Evolutionary conservation across 2,797 vertebrate species (phyloP).

Genomic region (Neostethus bicornis): DNA sequence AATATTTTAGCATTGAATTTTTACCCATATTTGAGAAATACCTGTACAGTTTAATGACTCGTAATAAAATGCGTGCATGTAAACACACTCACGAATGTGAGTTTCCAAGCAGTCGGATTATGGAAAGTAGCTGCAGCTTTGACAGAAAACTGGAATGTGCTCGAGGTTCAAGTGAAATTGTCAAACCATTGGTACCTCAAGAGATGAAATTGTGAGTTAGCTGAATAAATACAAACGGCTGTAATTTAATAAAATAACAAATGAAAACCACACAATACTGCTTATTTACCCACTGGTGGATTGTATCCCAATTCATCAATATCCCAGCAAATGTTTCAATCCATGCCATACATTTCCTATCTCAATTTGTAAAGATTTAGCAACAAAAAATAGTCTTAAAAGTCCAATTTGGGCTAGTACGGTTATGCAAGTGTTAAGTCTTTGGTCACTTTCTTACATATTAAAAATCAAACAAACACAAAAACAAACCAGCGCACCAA

Average conservation of each 20-base stretch:
- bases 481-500: no score
- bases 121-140: constrained; percentile 10
- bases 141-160: constrained; percentile 24
- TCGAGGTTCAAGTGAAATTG: neutral
- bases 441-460: constrained; percentile 31
- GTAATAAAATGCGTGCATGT: constrained; percentile 17
- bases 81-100: constrained; percentile 27
- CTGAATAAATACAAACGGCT: constrained; percentile 14
- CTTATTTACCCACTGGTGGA: constrained; percentile 3
- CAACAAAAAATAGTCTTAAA: neutral
- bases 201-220: constrained; percentile 17
- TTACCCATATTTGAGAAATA: neutral
- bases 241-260: constrained; percentile 1
- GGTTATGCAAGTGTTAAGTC: constrained; percentile 23
- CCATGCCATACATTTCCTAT: neutral
- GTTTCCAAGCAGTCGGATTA: constrained; percentile 3
- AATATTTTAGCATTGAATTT: constrained; percentile 1
- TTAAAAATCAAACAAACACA: constrained; percentile 8
- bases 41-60: constrained; percentile 1
- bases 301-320: constrained; percentile 5
- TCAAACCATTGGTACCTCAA: constrained; percentile 2
- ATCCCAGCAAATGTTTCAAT: neutral
- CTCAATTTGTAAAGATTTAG: neutral
- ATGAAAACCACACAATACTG: constrained; percentile 17
- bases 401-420: neutral